phyloP scores from a whole-genome alignment of 2,888 invertebrate genomes.

The Dasypolia templi region DNA sequence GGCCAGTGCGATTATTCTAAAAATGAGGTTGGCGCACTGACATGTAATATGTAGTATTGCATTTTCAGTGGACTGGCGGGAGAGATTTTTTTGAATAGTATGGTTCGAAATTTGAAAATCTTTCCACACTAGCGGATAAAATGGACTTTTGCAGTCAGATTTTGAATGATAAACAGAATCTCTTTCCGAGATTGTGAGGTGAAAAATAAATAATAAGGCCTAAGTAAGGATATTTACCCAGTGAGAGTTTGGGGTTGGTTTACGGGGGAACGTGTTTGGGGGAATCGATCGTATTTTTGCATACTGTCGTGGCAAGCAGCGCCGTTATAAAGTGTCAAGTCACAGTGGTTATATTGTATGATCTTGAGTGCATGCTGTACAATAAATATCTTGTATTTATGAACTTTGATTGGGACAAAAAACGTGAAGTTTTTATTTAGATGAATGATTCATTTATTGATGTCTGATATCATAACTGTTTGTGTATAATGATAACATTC shows the following conservation, averaged over 20 bases:
- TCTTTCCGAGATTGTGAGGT: too few species aligned
- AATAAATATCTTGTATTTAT: constrained; percentile 24
- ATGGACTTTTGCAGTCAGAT: too few species aligned
- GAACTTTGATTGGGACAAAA: constrained; percentile 37
- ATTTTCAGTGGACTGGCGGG: too few species aligned
- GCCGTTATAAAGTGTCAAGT: not conserved
- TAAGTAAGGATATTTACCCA: not conserved
- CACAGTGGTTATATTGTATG: not conserved
- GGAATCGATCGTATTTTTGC: too few species aligned
- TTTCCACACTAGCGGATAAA: too few species aligned
- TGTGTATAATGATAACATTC: not conserved
- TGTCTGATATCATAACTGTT: not conserved
- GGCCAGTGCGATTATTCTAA: too few species aligned
- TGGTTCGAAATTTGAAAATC: too few species aligned
- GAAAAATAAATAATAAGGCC: not conserved
- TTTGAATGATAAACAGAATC: too few species aligned
- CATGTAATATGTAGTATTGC: too few species aligned
- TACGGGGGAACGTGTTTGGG: not conserved
- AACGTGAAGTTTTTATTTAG: not conserved
- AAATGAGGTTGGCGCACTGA: too few species aligned
- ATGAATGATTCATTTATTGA: not conserved
- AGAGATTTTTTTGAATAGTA: too few species aligned
- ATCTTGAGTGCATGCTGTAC: not conserved
- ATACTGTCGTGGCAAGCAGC: not conserved
- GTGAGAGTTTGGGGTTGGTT: not conserved